A percentile compares a stretch with the other conserved stretches of the same genome.
Conservation (phyloP, 2,888 invertebrate genomes). For the Elegia similella region DNA sequence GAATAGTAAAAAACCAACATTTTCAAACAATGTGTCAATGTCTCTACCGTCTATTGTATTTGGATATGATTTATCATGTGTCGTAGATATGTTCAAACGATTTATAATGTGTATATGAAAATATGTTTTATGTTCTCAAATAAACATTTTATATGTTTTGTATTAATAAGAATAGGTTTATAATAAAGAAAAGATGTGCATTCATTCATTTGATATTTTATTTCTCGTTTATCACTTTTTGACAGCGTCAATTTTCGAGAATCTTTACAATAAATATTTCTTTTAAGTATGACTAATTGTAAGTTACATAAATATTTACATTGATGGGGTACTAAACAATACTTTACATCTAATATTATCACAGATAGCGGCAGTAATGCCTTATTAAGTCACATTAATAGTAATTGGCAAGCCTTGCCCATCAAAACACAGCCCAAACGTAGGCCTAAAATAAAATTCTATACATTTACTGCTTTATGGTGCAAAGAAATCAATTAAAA, state of each 20-base stretch:
- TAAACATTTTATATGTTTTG: neutral
- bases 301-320: conserved; percentile 65
- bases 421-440: conserved; percentile 64
- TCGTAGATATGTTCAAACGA: conserved; percentile 7
- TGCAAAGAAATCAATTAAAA: too few species aligned
- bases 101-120: neutral
- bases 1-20: neutral
- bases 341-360: conserved; percentile 71
- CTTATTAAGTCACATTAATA: conserved; percentile 64
- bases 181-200: conserved; percentile 32
- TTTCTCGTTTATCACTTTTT: conserved; percentile 72
- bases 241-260: conserved; percentile 62
- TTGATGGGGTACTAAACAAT: conserved; percentile 54
- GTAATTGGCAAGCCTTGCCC: conserved; percentile 64
- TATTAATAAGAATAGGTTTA: neutral
- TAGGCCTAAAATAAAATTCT: conserved; percentile 54
- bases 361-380: conserved; percentile 74
- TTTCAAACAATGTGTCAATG: conserved; percentile 16
- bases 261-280: conserved; percentile 78
- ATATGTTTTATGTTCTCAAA: neutral
- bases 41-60: conserved; percentile 9
- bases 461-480: conserved; percentile 24
- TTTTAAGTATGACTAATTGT: conserved; percentile 50
- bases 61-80: conserved; percentile 8
- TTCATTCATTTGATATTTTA: conserved; percentile 55